Percentiles rank a stretch among this genome's conserved stretches.
These are phyloP conservation scores for Neosilurus mollespiculum DNA, from an alignment of 2,797 vertebrate species.

Conservation along the genomic window DNA sequence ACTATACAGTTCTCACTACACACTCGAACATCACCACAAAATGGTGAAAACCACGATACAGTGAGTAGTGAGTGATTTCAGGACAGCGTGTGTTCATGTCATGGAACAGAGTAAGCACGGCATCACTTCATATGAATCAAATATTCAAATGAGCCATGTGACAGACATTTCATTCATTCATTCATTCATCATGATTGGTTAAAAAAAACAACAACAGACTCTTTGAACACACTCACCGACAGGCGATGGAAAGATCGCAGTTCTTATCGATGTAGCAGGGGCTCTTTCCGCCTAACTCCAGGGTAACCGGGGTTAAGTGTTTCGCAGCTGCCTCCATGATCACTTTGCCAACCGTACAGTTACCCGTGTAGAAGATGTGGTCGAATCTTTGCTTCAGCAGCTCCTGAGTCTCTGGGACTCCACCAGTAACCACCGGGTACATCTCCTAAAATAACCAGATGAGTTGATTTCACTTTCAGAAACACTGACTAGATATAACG, in stretches of 20 bases:
- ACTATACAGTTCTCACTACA: too few relatives aligned
- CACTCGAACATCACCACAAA: too few relatives aligned
- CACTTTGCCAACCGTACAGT: conserved; percentile 75
- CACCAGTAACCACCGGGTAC: conserved; percentile 83
- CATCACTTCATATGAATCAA: too few relatives aligned
- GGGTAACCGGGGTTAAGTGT: conserved; percentile 85
- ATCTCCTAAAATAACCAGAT: conserved; percentile 74
- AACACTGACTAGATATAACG: too few relatives aligned
- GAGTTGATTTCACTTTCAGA: not conserved
- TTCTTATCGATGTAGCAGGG: conserved; percentile 90
- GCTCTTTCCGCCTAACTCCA: conserved; percentile 92
- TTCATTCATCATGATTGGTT: not conserved
- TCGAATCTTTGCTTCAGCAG: conserved; percentile 86
- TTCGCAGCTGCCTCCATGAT: conserved; percentile 87
- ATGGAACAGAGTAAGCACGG: too few relatives aligned
- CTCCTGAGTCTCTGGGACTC: conserved; percentile 83
- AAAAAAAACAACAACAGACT: not conserved
- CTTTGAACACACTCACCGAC: conserved; percentile 73
- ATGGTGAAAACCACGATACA: too few relatives aligned
- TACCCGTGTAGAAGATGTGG: conserved; percentile 91
- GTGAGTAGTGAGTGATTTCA: too few relatives aligned
- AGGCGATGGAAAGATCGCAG: conserved; percentile 83
- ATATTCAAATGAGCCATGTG: too few relatives aligned
- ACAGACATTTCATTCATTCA: too few relatives aligned
- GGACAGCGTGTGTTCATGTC: too few relatives aligned